Base-by-base conservation (phyloP, 1,140 invertebrate genomes). In the Eurosta solidaginis region DNA sequence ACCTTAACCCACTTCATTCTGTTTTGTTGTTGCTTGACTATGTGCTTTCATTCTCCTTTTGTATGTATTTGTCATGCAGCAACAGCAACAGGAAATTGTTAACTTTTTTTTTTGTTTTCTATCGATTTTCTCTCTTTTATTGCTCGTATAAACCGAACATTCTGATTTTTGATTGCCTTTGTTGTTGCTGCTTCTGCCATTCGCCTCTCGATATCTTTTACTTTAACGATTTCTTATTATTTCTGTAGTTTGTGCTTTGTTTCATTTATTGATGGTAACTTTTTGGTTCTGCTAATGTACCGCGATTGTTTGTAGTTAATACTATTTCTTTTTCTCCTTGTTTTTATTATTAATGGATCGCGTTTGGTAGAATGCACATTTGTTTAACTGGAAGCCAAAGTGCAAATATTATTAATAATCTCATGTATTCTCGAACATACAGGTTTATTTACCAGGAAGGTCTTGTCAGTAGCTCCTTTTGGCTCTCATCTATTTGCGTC, bases 61-160 rank as follows among this genome's bases (percentile, higher is more conserved):
- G 12, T 47, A 33, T 20, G 17, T 29, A 17, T 1, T n/a, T 40
- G n/a, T 68, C 33, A 36, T 68, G 1, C 59, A 27, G 27, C 54
- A 59, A 36, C 54, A 68, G 59, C 59, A 68, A 68, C 59, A 68
- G 59, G 59, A 68, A 68, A 40, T 36, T 20, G 59, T 33, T 40
- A 42, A 68, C 59, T 68, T 40, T 68, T 68, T 68, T 33, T 68
- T 68, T 68, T 68, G 59, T 33, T 42, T 68, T 68, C 59, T 68
- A 68, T 68, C 59, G 59, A 68, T 68, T 68, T 68, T 68, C 33
- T 68, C 59, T 40, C 59, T 29, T 68, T 52, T 68, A 68, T 68
- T 36, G 59, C 33, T 68, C 40, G 59, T 20, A 33, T 40, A 68
- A 68, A 68, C 0, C 59, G 17, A 17, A 68, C 59, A n/a, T 68